These are phyloP conservation scores for Octodonta nipae DNA, from an alignment of 2,888 invertebrate species.

Conservation along the genomic window DNA sequence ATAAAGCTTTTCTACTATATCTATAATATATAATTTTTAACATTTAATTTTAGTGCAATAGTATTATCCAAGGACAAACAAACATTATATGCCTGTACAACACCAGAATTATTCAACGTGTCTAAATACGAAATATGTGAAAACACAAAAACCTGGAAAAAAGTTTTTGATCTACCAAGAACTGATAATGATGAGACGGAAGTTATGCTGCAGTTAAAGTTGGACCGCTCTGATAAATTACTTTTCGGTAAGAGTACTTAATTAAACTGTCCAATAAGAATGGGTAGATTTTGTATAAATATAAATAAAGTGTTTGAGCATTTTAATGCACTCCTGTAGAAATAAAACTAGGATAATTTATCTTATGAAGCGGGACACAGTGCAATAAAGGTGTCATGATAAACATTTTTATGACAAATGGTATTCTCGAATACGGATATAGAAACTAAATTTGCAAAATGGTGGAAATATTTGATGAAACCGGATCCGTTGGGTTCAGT, in stretches of 20 bases:
- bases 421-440: no score
- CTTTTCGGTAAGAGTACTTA: constrained; percentile 48
- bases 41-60: constrained; percentile 42
- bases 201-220: constrained; percentile 65
- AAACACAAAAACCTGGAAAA: constrained; percentile 48
- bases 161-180: constrained; percentile 47
- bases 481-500: no score
- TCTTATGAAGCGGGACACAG: no score
- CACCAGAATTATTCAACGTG: constrained; percentile 44
- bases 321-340: no score
- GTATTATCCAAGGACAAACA: constrained; percentile 54
- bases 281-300: no score
- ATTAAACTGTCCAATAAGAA: no score
- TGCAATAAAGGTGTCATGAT: no score
- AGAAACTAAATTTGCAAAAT: no score
- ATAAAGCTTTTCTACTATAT: not conserved
- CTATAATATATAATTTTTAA: not conserved
- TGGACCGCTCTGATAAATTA: constrained; percentile 69
- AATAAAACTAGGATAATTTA: no score
- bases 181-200: constrained; percentile 60
- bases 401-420: no score
- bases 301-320: no score
- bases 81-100: constrained; percentile 56
- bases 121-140: constrained; percentile 35
- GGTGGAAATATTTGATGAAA: no score